Evolutionary conservation across 2,113 vertebrate species (phyloP).

Genomic region (Chrysemys picta): DNA sequence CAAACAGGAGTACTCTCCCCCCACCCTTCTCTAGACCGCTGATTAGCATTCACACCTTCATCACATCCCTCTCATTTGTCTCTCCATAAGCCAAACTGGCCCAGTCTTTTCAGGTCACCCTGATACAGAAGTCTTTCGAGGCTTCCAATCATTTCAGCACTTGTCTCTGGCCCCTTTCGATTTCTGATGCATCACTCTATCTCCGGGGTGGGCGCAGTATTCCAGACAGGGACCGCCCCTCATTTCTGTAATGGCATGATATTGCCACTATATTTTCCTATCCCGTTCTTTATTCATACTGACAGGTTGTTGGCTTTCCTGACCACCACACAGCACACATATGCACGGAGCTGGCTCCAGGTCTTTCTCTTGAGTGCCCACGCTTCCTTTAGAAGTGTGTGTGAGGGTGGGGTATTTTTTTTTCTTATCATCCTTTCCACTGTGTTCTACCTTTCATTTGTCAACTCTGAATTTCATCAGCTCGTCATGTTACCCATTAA

Average conservation of each 20-base stretch:
- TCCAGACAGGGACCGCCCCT: not conserved
- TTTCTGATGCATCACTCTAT: not conserved
- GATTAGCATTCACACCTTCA: not conserved
- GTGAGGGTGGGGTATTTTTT: not conserved
- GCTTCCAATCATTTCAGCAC: not conserved
- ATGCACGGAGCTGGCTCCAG: not conserved
- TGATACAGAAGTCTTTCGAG: not conserved
- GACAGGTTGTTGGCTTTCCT: not conserved
- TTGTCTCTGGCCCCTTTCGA: not conserved
- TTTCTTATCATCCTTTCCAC: not conserved
- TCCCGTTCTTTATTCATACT: not conserved
- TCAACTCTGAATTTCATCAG: not conserved
- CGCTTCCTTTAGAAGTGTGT: not conserved
- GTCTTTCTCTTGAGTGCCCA: not conserved
- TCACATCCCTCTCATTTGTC: not conserved
- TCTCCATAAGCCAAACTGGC: not conserved
- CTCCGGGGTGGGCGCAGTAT: not conserved
- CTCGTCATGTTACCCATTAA: not conserved
- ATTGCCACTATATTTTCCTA: not conserved
- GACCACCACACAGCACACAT: not conserved
- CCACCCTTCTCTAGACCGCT: accelerated
- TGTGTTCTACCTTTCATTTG: not conserved
- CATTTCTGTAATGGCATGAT: not conserved
- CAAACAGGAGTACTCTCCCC: not conserved
- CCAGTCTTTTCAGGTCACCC: not conserved